A percentile compares a stretch with the other conserved stretches of the same genome.
These are phyloP conservation scores for Leiothrix lutea DNA, from an alignment of 2,113 vertebrate genomes.

Conservation along the genomic window DNA sequence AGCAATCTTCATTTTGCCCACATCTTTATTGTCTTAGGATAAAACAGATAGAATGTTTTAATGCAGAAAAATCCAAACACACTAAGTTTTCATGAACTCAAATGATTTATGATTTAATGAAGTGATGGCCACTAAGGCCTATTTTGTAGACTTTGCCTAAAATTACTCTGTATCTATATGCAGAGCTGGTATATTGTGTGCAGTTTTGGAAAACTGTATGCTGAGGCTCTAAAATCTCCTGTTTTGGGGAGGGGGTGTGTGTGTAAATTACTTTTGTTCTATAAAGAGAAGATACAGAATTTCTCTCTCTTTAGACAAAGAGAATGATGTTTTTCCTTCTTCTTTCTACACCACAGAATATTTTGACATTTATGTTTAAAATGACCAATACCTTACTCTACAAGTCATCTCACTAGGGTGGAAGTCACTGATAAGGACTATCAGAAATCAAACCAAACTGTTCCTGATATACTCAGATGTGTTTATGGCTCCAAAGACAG, in stretches of 20 bases:
- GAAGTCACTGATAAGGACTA: neutral
- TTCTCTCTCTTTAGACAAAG: neutral
- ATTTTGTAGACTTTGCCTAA: neutral
- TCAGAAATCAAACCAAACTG: neutral
- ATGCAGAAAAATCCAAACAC: neutral
- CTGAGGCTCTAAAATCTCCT: neutral
- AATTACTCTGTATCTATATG: neutral
- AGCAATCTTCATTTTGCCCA: neutral
- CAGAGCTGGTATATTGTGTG: neutral
- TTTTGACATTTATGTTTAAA: neutral
- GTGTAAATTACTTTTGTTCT: neutral
- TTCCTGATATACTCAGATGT: neutral
- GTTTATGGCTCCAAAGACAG: neutral
- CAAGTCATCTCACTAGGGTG: neutral
- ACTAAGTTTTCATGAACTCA: neutral
- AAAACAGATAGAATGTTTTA: neutral
- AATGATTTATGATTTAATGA: neutral
- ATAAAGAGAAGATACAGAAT: neutral
- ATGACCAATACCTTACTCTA: neutral
- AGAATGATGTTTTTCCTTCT: neutral
- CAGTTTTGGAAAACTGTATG: neutral
- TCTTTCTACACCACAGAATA: neutral
- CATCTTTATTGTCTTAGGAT: neutral
- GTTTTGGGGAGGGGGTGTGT: rapidly evolving
- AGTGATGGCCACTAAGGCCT: neutral